Evolutionary conservation across 2,113 vertebrate species (phyloP), one percentile per base, ranked within the genome.

Genomic region (Hemibagrus wyckioides): DNA sequence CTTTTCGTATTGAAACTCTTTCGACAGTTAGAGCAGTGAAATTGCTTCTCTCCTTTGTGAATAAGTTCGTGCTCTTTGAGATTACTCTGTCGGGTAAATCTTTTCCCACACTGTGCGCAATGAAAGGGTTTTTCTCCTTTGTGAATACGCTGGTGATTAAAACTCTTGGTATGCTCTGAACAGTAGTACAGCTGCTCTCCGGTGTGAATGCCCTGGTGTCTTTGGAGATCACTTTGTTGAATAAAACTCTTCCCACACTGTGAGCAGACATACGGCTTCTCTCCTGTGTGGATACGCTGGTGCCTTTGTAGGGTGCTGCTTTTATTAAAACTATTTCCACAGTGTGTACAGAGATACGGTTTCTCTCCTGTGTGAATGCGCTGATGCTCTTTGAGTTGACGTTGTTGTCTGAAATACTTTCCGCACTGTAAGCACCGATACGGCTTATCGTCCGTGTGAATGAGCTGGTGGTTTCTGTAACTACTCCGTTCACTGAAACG

Each of bases 61-160:
- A 69, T 69, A 33, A 69, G 67, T 69, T 69, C 67, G 2, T 69
- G 67, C 67, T 69, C 67, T 69, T 69, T 69, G 17, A 69, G 67
- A 69, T 69, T 69, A 21, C 33, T 36, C 6, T 69, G 30, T 7
- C 30, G 67, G 19, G 67, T 69, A 36, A 36, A 69, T 8, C 8
- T 71, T 39, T 71, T 71, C 33, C 33, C 67, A 39, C 67, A 71
- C 33, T 71, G 67, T 39, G 67, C 19, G 33, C 67, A 71, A 21
- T 33, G 14, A 54, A 54, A 33, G 15, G 4, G 50, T 21, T 76
- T 76, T 17, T 48, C 71, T 48, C 41, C 39, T 6, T 39, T 48
- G 4, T 28, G 10, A 76, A 76, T 10, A 48, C 25, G 23, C 71
- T 79, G 48, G 28, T 54, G 76, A 33, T 44, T 6, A 75, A 28